Conservation (phyloP, 2,888 invertebrate genomes). For the Barypeithes pellucidus region DNA sequence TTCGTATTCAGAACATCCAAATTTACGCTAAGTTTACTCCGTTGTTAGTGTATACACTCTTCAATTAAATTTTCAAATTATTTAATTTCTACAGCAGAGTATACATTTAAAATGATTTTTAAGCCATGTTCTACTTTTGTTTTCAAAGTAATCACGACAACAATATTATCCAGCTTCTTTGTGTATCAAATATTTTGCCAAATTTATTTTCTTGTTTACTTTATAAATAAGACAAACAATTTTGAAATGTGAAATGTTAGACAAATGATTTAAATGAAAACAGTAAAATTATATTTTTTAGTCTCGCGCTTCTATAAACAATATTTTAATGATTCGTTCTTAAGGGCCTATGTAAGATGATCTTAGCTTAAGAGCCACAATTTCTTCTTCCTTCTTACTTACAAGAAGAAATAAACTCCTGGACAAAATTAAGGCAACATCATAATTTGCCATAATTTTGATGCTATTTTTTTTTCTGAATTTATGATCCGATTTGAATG, state of each 20-base stretch:
- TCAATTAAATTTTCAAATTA: not conserved
- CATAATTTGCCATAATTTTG: too few species aligned
- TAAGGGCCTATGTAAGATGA: too few species aligned
- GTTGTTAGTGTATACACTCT: not conserved
- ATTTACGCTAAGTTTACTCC: not conserved
- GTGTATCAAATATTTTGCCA: not conserved
- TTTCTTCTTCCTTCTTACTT: too few species aligned
- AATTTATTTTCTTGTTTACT: not conserved
- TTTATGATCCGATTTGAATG: too few species aligned
- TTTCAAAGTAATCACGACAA: constrained; percentile 1
- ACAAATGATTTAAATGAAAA: not conserved
- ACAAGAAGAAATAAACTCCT: too few species aligned
- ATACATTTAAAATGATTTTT: constrained; percentile 2
- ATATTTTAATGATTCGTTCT: too few species aligned
- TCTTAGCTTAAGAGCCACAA: too few species aligned
- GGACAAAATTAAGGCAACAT: too few species aligned
- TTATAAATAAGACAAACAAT: constrained; percentile 1
- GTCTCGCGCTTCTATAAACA: not conserved
- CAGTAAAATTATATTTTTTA: not conserved
- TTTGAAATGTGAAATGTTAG: not conserved
- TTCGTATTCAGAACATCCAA: not conserved
- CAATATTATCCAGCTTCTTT: constrained; percentile 1
- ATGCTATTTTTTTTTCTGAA: too few species aligned
- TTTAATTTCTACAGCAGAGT: not conserved
- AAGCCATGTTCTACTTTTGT: not conserved